These are phyloP conservation scores for Harpagoxenus sublaevis DNA, from an alignment of 2,888 invertebrate genomes.

Conservation along the genomic window DNA sequence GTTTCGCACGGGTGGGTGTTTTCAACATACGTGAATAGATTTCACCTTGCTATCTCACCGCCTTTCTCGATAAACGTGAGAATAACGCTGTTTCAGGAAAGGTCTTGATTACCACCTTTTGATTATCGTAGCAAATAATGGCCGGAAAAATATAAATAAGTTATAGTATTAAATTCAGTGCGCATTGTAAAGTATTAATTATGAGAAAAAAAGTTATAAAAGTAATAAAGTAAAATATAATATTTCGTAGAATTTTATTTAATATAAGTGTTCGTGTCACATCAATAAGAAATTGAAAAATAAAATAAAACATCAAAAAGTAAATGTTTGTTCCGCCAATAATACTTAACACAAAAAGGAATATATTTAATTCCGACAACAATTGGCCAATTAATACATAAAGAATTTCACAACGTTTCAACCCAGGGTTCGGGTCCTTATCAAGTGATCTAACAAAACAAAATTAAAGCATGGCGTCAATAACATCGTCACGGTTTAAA, in stretches of 20 bases:
- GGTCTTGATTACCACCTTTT: neutral
- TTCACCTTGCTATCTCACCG: neutral
- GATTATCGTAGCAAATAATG: neutral
- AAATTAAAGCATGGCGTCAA: no score
- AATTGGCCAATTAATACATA: no score
- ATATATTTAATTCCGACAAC: no score
- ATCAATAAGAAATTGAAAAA: neutral
- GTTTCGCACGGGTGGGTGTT: slow-evolving; percentile 30
- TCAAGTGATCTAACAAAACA: no score
- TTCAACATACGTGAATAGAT: slow-evolving; percentile 21
- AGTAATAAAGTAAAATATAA: neutral
- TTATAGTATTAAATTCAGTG: neutral
- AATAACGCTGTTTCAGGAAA: neutral
- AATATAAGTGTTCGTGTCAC: neutral
- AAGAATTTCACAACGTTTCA: no score
- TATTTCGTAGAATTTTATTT: neutral
- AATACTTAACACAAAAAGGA: no score
- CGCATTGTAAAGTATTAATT: neutral
- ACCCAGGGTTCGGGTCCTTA: no score
- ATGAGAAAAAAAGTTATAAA: neutral
- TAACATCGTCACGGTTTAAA: no score
- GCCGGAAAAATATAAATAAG: neutral
- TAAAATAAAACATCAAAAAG: neutral
- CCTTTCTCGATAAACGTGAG: neutral
- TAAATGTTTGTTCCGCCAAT: no score